Evolutionary conservation across 2,113 vertebrate genomes (phyloP).

Genomic region (Brachypodius melanocephalos): DNA sequence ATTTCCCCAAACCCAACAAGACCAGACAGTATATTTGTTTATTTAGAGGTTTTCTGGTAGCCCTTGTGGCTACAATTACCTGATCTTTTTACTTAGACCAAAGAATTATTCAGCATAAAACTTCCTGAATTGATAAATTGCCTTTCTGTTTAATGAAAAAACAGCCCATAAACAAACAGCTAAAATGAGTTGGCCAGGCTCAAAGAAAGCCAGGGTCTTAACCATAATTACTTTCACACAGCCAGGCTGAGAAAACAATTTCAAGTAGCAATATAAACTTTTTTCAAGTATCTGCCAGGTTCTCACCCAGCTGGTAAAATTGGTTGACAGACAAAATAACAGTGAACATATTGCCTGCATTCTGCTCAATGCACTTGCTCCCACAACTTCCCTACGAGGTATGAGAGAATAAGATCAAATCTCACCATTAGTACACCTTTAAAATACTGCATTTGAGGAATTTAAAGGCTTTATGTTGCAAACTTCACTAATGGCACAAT

Average conservation of each 20-base stretch:
- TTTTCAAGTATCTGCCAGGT: background rate
- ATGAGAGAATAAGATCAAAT: background rate
- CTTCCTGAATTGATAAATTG: conserved; percentile 18
- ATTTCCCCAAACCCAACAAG: background rate
- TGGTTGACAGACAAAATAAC: conserved; percentile 6
- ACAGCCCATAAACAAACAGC: background rate
- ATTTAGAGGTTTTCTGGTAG: conserved; percentile 33
- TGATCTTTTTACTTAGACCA: background rate
- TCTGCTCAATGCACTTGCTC: background rate
- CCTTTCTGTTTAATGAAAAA: conserved; percentile 15
- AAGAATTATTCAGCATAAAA: conserved; percentile 12
- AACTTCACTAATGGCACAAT: background rate
- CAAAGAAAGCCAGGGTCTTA: background rate
- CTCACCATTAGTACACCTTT: background rate
- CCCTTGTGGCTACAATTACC: conserved; percentile 27
- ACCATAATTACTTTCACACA: conserved; percentile 35
- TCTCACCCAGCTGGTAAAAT: conserved; percentile 6
- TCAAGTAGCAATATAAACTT: background rate
- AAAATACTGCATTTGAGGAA: background rate
- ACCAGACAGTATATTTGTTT: conserved; percentile 30
- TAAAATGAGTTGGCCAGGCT: background rate
- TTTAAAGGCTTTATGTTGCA: background rate
- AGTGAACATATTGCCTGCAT: conserved; percentile 2
- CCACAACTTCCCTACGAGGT: background rate
- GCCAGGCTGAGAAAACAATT: conserved; percentile 15